These are phyloP conservation scores for Eleginops maclovinus DNA, from an alignment of 2,113 vertebrate genomes.

Conservation along the genomic window DNA sequence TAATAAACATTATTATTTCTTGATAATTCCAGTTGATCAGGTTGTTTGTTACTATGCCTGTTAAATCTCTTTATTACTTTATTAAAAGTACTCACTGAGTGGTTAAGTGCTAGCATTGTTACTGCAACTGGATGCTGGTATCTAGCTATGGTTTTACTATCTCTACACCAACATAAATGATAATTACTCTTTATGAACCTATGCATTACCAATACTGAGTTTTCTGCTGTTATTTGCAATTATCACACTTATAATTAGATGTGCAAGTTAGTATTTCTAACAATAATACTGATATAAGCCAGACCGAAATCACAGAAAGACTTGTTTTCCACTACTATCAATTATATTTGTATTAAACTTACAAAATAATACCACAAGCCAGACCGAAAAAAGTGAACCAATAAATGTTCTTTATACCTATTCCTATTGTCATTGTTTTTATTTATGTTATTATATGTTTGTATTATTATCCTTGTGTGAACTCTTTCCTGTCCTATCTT, in stretches of 20 bases:
- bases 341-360: background rate
- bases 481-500: no score
- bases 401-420: background rate
- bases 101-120: background rate
- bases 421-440: no score
- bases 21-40: background rate
- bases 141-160: background rate
- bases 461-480: no score
- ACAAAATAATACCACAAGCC: background rate
- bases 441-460: no score
- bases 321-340: background rate
- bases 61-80: background rate
- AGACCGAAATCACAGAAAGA: background rate
- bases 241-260: background rate
- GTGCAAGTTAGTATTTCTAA: background rate
- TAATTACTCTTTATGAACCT: background rate
- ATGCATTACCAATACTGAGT: background rate
- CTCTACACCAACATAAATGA: background rate
- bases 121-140: background rate
- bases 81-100: background rate
- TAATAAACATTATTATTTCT: slow-evolving; percentile 7
- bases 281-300: background rate
- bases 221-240: background rate
- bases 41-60: background rate
- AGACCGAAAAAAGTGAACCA: background rate